Conservation (phyloP, 2,113 vertebrate species). For the Mormoops blainvillei region DNA sequence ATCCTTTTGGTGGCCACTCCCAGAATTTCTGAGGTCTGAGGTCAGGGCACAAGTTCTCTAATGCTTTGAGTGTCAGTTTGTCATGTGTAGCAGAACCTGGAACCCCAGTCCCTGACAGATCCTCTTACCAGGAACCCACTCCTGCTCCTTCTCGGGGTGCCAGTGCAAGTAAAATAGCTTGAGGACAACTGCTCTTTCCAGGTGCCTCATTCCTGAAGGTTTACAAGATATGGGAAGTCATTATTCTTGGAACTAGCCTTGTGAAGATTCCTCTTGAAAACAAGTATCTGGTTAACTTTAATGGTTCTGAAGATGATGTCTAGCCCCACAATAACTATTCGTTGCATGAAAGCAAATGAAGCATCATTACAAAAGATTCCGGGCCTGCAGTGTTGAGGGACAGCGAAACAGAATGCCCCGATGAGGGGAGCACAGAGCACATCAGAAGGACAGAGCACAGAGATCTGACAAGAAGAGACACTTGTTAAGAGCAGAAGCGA, state of each 20-base stretch:
- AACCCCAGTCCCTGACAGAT: not conserved
- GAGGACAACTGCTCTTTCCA: not conserved
- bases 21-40: not conserved
- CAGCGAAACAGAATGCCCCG: not conserved
- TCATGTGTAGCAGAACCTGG: not conserved
- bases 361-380: not conserved
- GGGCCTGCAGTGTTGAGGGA: not conserved
- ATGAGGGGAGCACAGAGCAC: not conserved
- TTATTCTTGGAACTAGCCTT: not conserved
- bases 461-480: not conserved
- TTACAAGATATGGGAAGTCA: not conserved
- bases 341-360: not conserved
- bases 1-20: not conserved
- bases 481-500: not conserved
- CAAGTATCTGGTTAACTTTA: not conserved
- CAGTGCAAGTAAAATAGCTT: rapidly evolving
- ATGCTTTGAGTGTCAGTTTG: not conserved
- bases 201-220: not conserved
- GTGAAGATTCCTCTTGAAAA: not conserved
- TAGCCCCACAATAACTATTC: not conserved
- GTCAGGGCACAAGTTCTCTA: not conserved
- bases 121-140: not conserved
- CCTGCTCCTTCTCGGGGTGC: not conserved
- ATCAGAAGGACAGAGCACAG: not conserved
- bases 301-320: not conserved